Conservation (phyloP, 1,140 invertebrate genomes). For the Penaeus chinensis region DNA sequence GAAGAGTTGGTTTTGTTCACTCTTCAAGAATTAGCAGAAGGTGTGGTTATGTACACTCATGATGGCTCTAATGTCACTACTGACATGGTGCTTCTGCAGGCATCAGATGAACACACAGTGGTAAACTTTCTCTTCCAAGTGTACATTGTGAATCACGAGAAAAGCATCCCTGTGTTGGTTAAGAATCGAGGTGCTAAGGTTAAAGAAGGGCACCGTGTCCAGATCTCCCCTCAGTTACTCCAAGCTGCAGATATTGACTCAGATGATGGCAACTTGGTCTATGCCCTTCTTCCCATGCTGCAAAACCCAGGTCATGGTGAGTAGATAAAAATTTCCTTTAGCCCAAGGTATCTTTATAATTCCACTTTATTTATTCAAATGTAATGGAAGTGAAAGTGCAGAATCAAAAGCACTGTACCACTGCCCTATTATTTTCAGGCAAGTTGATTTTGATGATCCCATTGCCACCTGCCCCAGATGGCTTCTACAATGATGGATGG, state of each 20-base stretch:
- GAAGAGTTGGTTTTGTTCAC: constrained; percentile 54
- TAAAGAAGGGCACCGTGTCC: constrained; percentile 37
- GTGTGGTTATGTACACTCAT: constrained; percentile 50
- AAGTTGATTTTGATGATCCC: constrained; percentile 59
- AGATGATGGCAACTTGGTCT: constrained; percentile 57
- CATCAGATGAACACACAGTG: constrained; percentile 58
- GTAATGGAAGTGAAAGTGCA: neutral
- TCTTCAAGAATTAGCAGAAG: constrained; percentile 43
- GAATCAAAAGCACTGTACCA: neutral
- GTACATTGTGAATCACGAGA: constrained; percentile 51
- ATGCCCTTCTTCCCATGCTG: constrained; percentile 52
- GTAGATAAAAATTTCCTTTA: neutral
- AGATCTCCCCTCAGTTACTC: constrained; percentile 57
- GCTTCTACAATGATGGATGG: constrained; percentile 63
- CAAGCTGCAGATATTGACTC: constrained; percentile 61
- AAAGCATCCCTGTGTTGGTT: constrained; percentile 52
- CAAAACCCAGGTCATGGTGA: constrained; percentile 53
- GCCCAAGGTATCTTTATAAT: neutral
- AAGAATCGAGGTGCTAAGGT: constrained; percentile 55
- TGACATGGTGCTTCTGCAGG: constrained; percentile 56
- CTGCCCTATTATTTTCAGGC: constrained; percentile 35
- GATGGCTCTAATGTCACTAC: constrained; percentile 18
- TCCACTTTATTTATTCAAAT: neutral
- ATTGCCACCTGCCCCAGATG: constrained; percentile 60
- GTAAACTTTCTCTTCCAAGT: constrained; percentile 57